Conservation (phyloP, 1,140 invertebrate species). For the Zaprionus inermis region DNA sequence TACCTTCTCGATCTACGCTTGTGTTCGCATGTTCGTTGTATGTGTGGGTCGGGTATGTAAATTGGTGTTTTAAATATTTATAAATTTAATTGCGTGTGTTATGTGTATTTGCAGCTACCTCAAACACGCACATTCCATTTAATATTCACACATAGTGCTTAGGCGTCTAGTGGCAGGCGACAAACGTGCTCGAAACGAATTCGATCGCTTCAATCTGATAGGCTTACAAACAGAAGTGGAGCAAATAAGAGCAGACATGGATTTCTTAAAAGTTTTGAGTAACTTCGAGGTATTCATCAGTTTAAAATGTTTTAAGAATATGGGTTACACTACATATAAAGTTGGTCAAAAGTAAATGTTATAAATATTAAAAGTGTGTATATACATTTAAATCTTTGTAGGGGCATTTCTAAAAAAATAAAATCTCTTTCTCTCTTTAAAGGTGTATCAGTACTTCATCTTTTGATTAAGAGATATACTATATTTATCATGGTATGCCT, state of each 20-base stretch:
- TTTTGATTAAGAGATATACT: too few relatives aligned
- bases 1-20: constrained; percentile 15
- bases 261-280: not conserved
- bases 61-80: constrained; percentile 77
- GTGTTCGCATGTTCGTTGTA: constrained; percentile 10
- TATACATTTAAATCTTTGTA: too few relatives aligned
- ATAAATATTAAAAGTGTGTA: too few relatives aligned
- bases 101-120: constrained; percentile 73
- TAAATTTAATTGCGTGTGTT: constrained; percentile 78
- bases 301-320: too few relatives aligned
- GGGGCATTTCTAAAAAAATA: too few relatives aligned
- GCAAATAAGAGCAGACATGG: not conserved
- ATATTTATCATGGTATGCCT: not conserved
- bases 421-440: not conserved
- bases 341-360: too few relatives aligned
- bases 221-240: not conserved
- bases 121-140: constrained; percentile 68
- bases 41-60: constrained; percentile 66
- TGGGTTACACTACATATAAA: too few relatives aligned
- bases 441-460: not conserved
- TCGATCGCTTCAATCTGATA: not conserved
- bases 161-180: constrained; percentile 24
- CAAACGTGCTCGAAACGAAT: constrained; percentile 12
- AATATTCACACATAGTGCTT: constrained; percentile 67
- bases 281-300: not conserved